phyloP scores from a whole-genome alignment of 1,140 invertebrate genomes.

The Bombus difficillimus region DNA sequence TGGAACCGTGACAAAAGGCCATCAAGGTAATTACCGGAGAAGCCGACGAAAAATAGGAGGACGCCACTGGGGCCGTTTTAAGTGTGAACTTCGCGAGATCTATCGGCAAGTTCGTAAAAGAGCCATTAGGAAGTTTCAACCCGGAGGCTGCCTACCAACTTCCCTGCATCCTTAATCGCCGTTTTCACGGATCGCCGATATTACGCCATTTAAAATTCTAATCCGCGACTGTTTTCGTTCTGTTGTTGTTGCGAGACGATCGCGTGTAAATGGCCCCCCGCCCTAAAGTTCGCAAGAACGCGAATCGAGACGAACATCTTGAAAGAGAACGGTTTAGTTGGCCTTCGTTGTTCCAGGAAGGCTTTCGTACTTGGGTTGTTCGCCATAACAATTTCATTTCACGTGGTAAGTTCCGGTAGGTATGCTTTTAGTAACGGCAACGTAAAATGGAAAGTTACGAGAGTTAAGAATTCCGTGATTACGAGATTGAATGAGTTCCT shows the following conservation, averaged over 20 bases:
- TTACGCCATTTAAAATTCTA: conserved; percentile 62
- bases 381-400: conserved; percentile 3
- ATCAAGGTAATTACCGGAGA: conserved; percentile 48
- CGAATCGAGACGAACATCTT: not conserved
- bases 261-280: not conserved
- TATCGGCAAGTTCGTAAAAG: conserved; percentile 56
- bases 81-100: conserved; percentile 52
- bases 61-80: conserved; percentile 4
- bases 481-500: too few species aligned
- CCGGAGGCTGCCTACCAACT: conserved; percentile 23
- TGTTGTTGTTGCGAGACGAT: not conserved
- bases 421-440: not conserved
- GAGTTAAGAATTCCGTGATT: too few species aligned
- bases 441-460: not conserved
- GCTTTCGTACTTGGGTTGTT: too few species aligned
- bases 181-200: conserved; percentile 52
- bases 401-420: not conserved
- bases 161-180: conserved; percentile 47
- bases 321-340: too few species aligned
- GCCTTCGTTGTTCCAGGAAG: not conserved
- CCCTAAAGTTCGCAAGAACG: not conserved
- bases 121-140: conserved; percentile 60
- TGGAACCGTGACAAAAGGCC: conserved; percentile 40
- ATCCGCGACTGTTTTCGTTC: conserved; percentile 53
- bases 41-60: conserved; percentile 40